Evolutionary conservation across 2,888 invertebrate species (phyloP).

Genomic region (Diarsia dahlii): DNA sequence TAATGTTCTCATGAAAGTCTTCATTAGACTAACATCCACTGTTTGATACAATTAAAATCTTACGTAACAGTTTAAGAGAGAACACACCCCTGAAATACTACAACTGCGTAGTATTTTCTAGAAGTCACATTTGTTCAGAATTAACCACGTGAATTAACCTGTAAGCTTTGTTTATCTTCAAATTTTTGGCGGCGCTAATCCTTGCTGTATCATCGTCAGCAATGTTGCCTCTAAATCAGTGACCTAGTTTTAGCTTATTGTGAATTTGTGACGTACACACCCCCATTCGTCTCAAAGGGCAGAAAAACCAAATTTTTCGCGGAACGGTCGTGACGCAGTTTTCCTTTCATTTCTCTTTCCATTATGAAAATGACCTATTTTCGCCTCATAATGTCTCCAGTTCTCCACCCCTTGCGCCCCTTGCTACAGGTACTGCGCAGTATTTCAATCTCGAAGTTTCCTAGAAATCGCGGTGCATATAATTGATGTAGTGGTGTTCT

Average conservation of each 20-base stretch:
- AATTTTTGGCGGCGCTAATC: background rate
- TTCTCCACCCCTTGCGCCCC: slow-evolving; percentile 31
- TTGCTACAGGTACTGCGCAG: slow-evolving; percentile 54
- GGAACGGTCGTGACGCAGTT: background rate
- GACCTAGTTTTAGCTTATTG: slow-evolving; percentile 34
- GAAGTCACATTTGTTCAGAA: background rate
- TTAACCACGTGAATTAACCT: background rate
- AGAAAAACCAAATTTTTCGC: background rate
- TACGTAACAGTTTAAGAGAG: background rate
- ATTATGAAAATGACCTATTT: slow-evolving; percentile 32
- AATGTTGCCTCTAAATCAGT: background rate
- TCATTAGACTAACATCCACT: background rate
- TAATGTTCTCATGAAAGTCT: background rate
- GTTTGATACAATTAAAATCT: background rate
- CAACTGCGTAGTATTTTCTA: slow-evolving; percentile 8
- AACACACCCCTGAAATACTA: background rate
- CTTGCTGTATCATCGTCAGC: background rate
- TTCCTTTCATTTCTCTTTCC: background rate
- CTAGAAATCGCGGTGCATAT: slow-evolving; percentile 69
- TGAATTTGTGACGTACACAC: slow-evolving; percentile 1
- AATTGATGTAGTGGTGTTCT: slow-evolving; percentile 68
- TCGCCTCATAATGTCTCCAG: background rate
- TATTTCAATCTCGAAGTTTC: slow-evolving; percentile 58
- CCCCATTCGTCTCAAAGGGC: background rate
- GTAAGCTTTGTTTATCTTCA: background rate